These are phyloP conservation scores for Forbesichthys agassizii DNA, from an alignment of 2,113 vertebrate genomes.

Conservation along the genomic window DNA sequence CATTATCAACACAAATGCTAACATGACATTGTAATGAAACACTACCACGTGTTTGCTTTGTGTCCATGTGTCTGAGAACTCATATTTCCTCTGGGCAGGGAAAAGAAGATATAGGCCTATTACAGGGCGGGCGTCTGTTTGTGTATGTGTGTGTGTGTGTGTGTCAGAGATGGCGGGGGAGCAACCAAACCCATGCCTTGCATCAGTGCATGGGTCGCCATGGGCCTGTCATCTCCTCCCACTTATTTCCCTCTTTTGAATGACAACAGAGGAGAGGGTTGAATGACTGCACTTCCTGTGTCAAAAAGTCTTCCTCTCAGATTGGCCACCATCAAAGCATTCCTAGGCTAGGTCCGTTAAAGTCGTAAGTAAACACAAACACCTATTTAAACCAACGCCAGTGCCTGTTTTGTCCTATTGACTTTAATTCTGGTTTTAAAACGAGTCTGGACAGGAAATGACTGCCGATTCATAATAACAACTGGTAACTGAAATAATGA, in stretches of 20 bases:
- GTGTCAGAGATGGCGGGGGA: constrained; percentile 16
- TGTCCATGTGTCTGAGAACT: no score
- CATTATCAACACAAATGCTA: no score
- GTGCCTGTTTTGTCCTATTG: constrained; percentile 37
- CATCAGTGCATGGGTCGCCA: constrained; percentile 41
- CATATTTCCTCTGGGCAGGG: no score
- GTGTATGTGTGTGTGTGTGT: no score
- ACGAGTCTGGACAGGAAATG: constrained; percentile 51
- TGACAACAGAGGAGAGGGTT: constrained; percentile 26
- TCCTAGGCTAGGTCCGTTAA: constrained; percentile 67
- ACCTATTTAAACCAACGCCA: constrained; percentile 50
- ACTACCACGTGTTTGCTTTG: no score
- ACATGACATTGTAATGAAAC: no score
- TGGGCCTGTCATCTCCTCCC: constrained; percentile 60
- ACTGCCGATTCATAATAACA: constrained; percentile 26
- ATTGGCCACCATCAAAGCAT: constrained; percentile 72
- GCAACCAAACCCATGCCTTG: constrained; percentile 64
- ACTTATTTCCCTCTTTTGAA: neutral
- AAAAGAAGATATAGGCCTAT: no score
- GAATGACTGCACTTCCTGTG: constrained; percentile 72
- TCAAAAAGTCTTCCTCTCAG: constrained; percentile 66
- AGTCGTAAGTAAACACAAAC: constrained; percentile 71
- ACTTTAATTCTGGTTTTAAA: constrained; percentile 38
- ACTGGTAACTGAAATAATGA: constrained; percentile 25
- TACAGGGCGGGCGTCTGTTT: no score